Base-by-base conservation (phyloP, 1,140 invertebrate species). In the Tyrophagus putrescentiae region DNA sequence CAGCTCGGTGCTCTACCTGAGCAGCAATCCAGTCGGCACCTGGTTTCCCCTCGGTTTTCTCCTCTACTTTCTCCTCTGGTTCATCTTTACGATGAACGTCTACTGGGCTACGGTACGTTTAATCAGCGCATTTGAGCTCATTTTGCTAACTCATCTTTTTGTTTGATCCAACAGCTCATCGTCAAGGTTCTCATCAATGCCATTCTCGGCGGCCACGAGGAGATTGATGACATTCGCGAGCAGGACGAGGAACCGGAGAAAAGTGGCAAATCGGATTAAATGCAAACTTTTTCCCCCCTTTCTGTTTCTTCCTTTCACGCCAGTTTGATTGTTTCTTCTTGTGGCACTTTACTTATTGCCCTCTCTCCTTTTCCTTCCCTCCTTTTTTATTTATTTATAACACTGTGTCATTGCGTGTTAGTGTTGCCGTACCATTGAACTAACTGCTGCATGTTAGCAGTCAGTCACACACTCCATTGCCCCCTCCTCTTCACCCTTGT, bases 81-180 rank as follows among this genome's bases (percentile, higher is more conserved):
- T 71, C 29, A 62, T 75, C 6, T 67, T 69, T 25, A 27, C 57
- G 11, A 66, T 75, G 57, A 70, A 75, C 63, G 60, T 74, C 42
- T 75, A 74, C 63, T 75, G 73, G 73, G 74, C 73, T 66, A 64
- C 69, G 64, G 73, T 75, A 64, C 64, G 66, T 64, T 57, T 39
- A 39, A 48, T 48, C 18, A 13, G 23, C 18, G 23, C 18, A 25
- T 21, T 7, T 21, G 32, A 18, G 25, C 29, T 45, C n/a, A 50
- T 25, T 62, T 21, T 60, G 16, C 36, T 18, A 36, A 13, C 16
- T 56, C 53, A 29, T 28, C 36, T 44, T 60, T 61, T 29, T 61
- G 28, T 65, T n/a, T 50, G 16, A 31, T 7, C 18, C 18, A 7
- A 18, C 48, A 72, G 70, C 67, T 69, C 58, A 69, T 72, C 32